phyloP scores from a whole-genome alignment of 2,888 invertebrate species.

The Euplagia quadripunctaria region DNA sequence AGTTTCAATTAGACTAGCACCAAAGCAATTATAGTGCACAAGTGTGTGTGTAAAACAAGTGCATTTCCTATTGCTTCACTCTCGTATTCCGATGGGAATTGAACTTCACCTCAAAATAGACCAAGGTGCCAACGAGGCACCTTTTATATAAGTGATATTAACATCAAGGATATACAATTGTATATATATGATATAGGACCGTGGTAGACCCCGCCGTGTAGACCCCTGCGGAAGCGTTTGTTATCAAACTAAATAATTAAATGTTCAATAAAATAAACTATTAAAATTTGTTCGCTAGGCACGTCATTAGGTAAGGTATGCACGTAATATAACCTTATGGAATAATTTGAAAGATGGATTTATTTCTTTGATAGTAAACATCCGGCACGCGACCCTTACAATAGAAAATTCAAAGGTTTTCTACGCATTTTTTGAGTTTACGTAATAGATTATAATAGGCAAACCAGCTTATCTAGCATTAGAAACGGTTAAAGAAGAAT shows the following conservation, averaged over 20 bases:
- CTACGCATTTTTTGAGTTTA: conserved; percentile 5
- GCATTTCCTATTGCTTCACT: not conserved
- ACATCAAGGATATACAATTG: not conserved
- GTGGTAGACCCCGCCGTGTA: not conserved
- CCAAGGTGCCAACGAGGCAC: not conserved
- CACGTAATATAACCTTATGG: conserved; percentile 10
- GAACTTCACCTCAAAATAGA: not conserved
- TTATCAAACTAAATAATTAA: not conserved
- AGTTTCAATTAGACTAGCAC: not conserved
- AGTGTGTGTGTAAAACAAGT: not conserved
- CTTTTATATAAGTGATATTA: not conserved
- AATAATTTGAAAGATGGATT: conserved; percentile 40
- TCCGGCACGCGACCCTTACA: conserved; percentile 37
- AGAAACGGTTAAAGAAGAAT: not conserved
- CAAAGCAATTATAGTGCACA: not conserved
- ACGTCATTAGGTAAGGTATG: conserved; percentile 13
- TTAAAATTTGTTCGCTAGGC: not conserved
- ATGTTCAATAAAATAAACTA: not conserved
- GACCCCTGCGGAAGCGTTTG: no score
- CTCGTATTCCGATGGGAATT: not conserved
- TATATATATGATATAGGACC: not conserved
- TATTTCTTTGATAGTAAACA: conserved; percentile 35
- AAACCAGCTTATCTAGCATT: not conserved
- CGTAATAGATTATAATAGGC: not conserved
- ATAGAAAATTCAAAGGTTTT: conserved; percentile 4